These are phyloP conservation scores for Meloidogyne floridensis DNA, from an alignment of 1,140 invertebrate species.

Conservation along the genomic window DNA sequence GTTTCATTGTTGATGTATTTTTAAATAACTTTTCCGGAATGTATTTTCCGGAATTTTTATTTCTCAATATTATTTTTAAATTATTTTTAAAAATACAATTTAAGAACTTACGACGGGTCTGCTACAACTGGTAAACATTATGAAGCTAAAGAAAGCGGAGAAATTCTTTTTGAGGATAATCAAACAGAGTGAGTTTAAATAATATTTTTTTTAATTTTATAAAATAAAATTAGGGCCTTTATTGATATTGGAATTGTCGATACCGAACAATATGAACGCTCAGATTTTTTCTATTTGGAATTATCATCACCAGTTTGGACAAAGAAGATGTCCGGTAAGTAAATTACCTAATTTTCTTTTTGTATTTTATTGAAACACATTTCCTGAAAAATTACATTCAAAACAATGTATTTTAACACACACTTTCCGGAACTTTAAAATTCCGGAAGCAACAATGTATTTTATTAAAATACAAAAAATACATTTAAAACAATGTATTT, in stretches of 20 bases:
- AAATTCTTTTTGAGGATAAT: conserved; percentile 90
- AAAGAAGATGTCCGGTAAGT: conserved; percentile 64
- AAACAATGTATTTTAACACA: too few relatives aligned
- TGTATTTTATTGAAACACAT: neutral
- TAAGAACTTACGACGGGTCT: conserved; percentile 82
- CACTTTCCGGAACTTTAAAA: too few relatives aligned
- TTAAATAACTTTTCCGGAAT: neutral
- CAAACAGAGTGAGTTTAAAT: conserved; percentile 85
- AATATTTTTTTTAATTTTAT: conserved; percentile 1
- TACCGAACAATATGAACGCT: conserved; percentile 69
- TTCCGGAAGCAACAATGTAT: too few relatives aligned
- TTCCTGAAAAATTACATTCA: too few relatives aligned
- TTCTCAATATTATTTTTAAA: too few relatives aligned
- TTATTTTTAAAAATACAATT: neutral
- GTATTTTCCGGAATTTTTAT: neutral
- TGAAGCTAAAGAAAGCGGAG: conserved; percentile 77
- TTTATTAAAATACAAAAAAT: too few relatives aligned
- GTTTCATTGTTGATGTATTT: neutral
- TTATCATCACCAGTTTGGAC: conserved; percentile 59
- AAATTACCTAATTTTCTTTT: neutral
- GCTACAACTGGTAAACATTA: conserved; percentile 87
- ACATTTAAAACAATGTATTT: too few relatives aligned
- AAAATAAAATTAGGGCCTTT: conserved; percentile 49
- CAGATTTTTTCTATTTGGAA: conserved; percentile 66
- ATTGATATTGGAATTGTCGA: conserved; percentile 69